These are phyloP conservation scores for Nothobranchius kuhntae DNA, from an alignment of 2,113 vertebrate species.

Conservation along the genomic window DNA sequence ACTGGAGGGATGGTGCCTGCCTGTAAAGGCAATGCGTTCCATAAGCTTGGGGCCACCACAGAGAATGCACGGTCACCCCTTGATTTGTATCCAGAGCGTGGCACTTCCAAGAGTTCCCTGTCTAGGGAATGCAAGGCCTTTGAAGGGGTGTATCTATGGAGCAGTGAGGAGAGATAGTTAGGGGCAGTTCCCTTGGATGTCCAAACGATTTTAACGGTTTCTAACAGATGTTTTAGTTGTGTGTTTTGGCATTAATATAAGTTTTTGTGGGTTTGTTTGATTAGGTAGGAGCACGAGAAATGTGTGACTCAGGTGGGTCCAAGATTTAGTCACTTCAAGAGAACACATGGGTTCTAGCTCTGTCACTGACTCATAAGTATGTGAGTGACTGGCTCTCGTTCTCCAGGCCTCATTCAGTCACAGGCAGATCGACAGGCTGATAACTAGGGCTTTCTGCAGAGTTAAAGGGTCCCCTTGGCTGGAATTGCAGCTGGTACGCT, in stretches of 20 bases:
- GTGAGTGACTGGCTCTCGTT: conserved; percentile 14
- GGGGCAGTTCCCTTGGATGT: too few relatives aligned
- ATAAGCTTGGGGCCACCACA: too few relatives aligned
- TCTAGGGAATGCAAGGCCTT: too few relatives aligned
- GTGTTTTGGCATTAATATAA: conserved; percentile 15
- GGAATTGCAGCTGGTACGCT: not conserved
- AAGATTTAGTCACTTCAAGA: conserved; percentile 48
- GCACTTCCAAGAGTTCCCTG: too few relatives aligned
- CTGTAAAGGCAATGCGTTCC: too few relatives aligned
- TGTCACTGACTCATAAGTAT: conserved; percentile 34
- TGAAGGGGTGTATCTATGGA: too few relatives aligned
- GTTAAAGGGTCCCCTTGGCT: not conserved
- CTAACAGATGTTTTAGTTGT: not conserved
- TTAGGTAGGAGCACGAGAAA: conserved; percentile 37
- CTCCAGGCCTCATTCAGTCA: not conserved
- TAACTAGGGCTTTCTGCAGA: not conserved
- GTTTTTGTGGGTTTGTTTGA: conserved; percentile 11
- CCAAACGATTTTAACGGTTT: too few relatives aligned
- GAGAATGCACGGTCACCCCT: too few relatives aligned
- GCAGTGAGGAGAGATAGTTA: too few relatives aligned
- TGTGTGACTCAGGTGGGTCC: conserved; percentile 58
- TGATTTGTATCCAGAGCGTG: too few relatives aligned
- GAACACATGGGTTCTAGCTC: conserved; percentile 27
- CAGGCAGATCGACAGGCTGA: not conserved
- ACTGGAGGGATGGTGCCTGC: too few relatives aligned